phyloP scores from a whole-genome alignment of 1,140 invertebrate genomes.

The Formica exsecta region DNA sequence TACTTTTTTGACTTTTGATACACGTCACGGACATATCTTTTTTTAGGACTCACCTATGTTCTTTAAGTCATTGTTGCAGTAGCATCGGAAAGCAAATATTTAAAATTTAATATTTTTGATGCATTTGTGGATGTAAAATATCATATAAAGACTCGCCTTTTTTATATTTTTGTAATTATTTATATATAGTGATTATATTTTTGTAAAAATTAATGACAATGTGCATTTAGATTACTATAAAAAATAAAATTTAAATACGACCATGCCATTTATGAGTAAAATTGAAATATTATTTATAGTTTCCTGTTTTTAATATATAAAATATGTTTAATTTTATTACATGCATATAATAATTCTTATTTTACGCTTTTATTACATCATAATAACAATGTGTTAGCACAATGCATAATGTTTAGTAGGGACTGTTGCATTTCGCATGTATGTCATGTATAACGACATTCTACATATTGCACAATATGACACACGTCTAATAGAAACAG shows the following conservation, averaged over 20 bases:
- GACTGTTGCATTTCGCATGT: slow-evolving; percentile 24
- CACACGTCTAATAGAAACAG: slow-evolving; percentile 58
- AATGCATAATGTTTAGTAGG: slow-evolving; percentile 12
- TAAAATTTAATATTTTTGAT: neutral
- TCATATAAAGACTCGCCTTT: neutral
- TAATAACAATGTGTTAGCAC: slow-evolving; percentile 21
- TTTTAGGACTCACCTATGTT: neutral
- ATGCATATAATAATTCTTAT: slow-evolving; percentile 28
- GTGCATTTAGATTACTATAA: neutral
- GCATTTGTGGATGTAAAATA: neutral
- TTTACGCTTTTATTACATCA: neutral
- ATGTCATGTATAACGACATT: slow-evolving; percentile 41
- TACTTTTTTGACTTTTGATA: neutral
- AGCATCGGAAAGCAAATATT: neutral
- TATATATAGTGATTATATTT: neutral
- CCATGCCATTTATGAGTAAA: neutral
- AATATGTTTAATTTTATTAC: slow-evolving; percentile 21
- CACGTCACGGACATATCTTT: neutral
- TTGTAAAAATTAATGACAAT: slow-evolving; percentile 1
- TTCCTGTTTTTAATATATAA: neutral
- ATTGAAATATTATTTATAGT: neutral
- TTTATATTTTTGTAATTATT: neutral
- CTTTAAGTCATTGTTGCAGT: neutral
- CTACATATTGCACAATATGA: slow-evolving; percentile 59
- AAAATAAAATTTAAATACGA: neutral